Evolutionary conservation across 2,113 vertebrate species (phyloP).

Genomic region (Centropus bengalensis): DNA sequence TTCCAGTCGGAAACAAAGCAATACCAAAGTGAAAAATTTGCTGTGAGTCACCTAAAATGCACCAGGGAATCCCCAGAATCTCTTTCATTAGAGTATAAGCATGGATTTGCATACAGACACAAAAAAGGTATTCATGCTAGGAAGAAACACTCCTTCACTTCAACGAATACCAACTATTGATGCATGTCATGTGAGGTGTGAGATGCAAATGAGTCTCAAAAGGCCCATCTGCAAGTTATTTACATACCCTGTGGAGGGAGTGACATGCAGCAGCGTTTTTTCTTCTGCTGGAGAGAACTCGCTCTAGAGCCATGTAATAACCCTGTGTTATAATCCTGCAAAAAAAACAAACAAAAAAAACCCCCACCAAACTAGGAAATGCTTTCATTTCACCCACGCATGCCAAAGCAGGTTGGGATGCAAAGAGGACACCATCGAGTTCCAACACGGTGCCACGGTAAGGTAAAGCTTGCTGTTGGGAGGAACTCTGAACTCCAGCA

Average conservation of each 20-base stretch:
- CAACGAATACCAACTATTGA: background rate
- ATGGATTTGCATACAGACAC: background rate
- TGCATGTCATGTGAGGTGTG: background rate
- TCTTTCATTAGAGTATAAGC: background rate
- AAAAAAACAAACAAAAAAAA: background rate
- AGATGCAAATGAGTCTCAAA: background rate
- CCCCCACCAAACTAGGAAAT: background rate
- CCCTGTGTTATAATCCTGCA: background rate
- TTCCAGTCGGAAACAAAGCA: background rate
- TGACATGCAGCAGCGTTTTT: background rate
- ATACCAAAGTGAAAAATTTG: background rate
- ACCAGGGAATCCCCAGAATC: background rate
- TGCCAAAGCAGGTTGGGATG: slow-evolving; percentile 6
- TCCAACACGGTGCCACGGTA: background rate
- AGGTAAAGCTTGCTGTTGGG: background rate
- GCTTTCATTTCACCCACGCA: background rate
- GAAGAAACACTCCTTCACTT: background rate
- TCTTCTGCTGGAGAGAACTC: background rate
- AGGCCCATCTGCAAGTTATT: background rate
- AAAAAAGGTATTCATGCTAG: background rate
- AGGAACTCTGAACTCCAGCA: background rate
- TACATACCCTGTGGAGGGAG: background rate
- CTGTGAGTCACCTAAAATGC: background rate
- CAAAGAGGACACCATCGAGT: background rate
- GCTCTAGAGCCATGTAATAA: background rate